Base-by-base conservation (phyloP, 2,888 invertebrate genomes). In the Acheta domesticus region DNA sequence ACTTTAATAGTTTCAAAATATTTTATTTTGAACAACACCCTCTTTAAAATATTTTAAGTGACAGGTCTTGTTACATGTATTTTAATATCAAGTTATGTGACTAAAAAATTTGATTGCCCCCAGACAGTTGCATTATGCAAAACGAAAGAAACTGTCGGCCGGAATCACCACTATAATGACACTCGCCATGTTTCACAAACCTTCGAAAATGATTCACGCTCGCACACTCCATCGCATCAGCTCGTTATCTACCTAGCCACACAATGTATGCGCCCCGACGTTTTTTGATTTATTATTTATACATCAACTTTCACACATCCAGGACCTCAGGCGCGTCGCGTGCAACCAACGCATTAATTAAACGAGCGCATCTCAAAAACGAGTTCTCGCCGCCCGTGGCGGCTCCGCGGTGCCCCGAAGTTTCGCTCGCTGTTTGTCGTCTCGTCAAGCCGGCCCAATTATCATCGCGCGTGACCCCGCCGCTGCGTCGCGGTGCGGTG, bases 281-380 rank as follows among this genome's bases (percentile, higher is more conserved):
- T 19, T 62, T 62, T 62, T 62, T 62, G 62, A 62, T 62, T 62
- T 62, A 62, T 62, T 62, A 62, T 62, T 62, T 62, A 62, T 62
- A 62, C 62, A 62, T 14, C 62, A 62, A 62, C 62, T 12, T 11
- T 62, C 62, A 62, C 62, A n/a, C 62, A 14, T 36, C 16, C 16
- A 62, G 62, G n/a, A 62, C 62, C 62, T 11, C 12, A 12, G 62
- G 62, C 62, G n/a, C n/a, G 62, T 62, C 62, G 62, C 62, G 62
- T 62, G 62, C 14, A 14, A 11, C 14, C 16, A 62, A n/a, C 16
- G 62, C 62, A 62, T 62, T 62, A 62, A 62, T 62, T 62, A 62
- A 62, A 62, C 16, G 16, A 0, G 14, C 16, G 62, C 62, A 62
- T 62, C 62, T 62, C 62, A 62, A 62, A 62, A 62, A 62, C 62